Evolutionary conservation across 2,113 vertebrate species (phyloP).

Genomic region (Trinectes maculatus): DNA sequence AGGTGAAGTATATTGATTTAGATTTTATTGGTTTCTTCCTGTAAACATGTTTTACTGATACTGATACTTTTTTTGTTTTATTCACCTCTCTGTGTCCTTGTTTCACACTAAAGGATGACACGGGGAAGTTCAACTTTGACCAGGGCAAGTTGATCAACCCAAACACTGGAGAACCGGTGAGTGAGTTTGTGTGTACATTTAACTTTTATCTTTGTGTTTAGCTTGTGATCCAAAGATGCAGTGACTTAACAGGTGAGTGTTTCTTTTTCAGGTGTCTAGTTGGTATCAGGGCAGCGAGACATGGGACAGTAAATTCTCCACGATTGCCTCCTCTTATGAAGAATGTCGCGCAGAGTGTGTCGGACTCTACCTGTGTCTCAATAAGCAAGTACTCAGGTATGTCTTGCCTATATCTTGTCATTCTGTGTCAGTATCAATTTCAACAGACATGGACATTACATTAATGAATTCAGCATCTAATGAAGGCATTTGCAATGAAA

Average conservation of each 20-base stretch:
- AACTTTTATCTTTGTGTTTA: background rate
- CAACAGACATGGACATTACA: no score
- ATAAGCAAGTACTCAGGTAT: conserved; percentile 86
- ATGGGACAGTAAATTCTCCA: conserved; percentile 94
- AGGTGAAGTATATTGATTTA: conserved; percentile 75
- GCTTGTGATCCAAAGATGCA: background rate
- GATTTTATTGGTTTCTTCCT: no score
- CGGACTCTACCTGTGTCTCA: conserved; percentile 90
- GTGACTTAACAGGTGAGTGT: background rate
- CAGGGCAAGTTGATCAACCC: conserved; percentile 85
- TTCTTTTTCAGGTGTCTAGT: conserved; percentile 83
- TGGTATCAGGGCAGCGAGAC: conserved; percentile 92
- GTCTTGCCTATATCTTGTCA: background rate
- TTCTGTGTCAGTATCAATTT: no score
- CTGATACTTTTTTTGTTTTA: background rate
- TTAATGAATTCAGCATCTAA: no score
- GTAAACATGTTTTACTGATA: background rate
- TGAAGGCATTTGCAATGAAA: no score
- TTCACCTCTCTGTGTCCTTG: background rate
- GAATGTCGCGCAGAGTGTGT: conserved; percentile 93
- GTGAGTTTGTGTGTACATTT: conserved; percentile 20
- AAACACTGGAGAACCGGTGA: conserved; percentile 87
- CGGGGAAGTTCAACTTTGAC: conserved; percentile 89
- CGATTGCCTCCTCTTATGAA: conserved; percentile 90
- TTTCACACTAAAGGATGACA: conserved; percentile 80